These are phyloP conservation scores for Parthenolecanium corni DNA, from an alignment of 2,888 invertebrate species.

Conservation along the genomic window DNA sequence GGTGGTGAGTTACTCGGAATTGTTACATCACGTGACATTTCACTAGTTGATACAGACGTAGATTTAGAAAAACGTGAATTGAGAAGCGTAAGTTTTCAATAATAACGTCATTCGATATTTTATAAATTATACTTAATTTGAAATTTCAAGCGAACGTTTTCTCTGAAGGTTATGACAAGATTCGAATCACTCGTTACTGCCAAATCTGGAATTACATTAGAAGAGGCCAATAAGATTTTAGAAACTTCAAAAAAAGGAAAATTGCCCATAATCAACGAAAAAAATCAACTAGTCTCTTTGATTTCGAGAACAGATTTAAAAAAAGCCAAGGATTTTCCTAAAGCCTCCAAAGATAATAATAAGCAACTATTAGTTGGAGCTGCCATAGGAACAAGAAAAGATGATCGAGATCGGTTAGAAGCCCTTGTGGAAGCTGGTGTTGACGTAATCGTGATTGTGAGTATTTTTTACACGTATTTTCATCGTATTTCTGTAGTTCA, in stretches of 20 bases:
- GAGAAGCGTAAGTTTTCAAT: slow-evolving; percentile 44
- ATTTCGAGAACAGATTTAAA: slow-evolving; percentile 97
- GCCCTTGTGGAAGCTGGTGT: slow-evolving; percentile 78
- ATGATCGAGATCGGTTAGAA: slow-evolving; percentile 68
- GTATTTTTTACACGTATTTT: no score
- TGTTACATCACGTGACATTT: slow-evolving; percentile 92
- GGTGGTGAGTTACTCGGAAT: slow-evolving; percentile 90
- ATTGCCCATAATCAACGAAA: slow-evolving; percentile 69
- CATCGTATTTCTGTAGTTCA: no score
- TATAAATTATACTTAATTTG: background rate
- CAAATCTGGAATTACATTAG: slow-evolving; percentile 74
- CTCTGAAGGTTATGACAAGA: slow-evolving; percentile 65
- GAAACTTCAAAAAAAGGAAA: slow-evolving; percentile 96
- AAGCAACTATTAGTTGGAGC: slow-evolving; percentile 88
- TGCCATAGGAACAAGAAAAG: slow-evolving; percentile 78
- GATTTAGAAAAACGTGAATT: slow-evolving; percentile 43
- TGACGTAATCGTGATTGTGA: slow-evolving; percentile 79
- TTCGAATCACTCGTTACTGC: slow-evolving; percentile 79
- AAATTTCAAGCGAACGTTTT: background rate
- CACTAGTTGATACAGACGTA: slow-evolving; percentile 51
- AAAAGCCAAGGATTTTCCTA: slow-evolving; percentile 91
- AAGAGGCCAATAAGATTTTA: slow-evolving; percentile 85
- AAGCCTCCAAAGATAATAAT: slow-evolving; percentile 93
- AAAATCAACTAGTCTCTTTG: slow-evolving; percentile 80
- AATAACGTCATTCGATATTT: background rate